Conservation (phyloP, 64 coral and sea anemone species). For the Pachyseris speciosa region DNA sequence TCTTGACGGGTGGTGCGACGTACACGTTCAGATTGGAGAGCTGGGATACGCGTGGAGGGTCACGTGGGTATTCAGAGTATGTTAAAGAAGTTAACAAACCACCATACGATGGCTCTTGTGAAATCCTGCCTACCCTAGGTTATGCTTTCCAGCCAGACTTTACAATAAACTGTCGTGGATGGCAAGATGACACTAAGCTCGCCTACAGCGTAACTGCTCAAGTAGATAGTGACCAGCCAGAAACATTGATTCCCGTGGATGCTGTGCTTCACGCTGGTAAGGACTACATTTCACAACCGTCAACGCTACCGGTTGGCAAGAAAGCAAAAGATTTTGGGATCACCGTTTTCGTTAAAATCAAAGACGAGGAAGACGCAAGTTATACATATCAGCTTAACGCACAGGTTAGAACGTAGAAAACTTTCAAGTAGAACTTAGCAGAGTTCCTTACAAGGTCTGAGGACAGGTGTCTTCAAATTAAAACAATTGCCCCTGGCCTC, state of each 20-base stretch:
- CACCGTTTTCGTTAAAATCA: neutral
- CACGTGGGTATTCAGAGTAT: slow-evolving; percentile 27
- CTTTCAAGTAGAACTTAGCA: neutral
- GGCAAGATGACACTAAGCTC: slow-evolving; percentile 42
- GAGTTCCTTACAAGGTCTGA: neutral
- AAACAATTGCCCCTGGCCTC: no score
- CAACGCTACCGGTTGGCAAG: neutral
- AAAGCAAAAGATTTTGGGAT: neutral
- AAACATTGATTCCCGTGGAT: neutral
- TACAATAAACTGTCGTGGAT: slow-evolving; percentile 10
- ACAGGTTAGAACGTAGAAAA: neutral
- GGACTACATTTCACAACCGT: neutral
- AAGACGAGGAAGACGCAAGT: slow-evolving; percentile 17
- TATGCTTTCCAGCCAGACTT: slow-evolving; percentile 1
- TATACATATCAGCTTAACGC: neutral
- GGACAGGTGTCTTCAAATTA: no score
- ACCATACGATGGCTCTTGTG: neutral
- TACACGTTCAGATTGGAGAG: slow-evolving; percentile 46
- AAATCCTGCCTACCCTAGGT: slow-evolving; percentile 2
- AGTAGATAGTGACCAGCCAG: neutral
- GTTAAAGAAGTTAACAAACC: slow-evolving; percentile 2
- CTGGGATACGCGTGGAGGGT: neutral
- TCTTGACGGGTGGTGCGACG: slow-evolving; percentile 8
- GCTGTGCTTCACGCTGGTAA: neutral
- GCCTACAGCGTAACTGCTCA: neutral